Conservation (phyloP, 2,113 vertebrate genomes). For the Gracilinanus agilis region DNA sequence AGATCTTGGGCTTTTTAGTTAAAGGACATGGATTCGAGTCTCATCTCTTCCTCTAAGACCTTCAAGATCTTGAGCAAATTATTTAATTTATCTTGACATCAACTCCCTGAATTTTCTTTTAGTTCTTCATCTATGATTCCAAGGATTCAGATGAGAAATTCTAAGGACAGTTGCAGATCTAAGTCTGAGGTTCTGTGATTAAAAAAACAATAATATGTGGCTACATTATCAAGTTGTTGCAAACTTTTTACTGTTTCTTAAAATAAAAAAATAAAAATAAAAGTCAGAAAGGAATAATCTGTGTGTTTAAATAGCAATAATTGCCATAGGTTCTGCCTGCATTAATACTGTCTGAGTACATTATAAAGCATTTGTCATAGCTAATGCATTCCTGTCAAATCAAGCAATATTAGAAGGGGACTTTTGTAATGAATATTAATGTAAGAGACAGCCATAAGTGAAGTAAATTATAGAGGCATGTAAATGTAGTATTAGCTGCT, state of each 20-base stretch:
- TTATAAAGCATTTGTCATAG: slow-evolving; percentile 85
- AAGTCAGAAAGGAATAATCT: slow-evolving; percentile 69
- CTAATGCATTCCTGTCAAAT: slow-evolving; percentile 86
- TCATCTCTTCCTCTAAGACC: not conserved
- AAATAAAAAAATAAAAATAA: slow-evolving; percentile 35
- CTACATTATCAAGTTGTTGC: not conserved
- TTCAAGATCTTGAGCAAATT: not conserved
- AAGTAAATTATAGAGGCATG: slow-evolving; percentile 89
- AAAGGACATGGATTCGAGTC: not conserved
- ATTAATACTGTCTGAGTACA: slow-evolving; percentile 81
- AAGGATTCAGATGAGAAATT: not conserved
- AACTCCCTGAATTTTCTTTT: not conserved
- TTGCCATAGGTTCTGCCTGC: slow-evolving; percentile 80
- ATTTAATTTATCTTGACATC: not conserved
- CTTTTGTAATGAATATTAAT: slow-evolving; percentile 93
- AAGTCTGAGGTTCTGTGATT: not conserved
- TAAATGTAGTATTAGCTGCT: slow-evolving; percentile 87
- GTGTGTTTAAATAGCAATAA: slow-evolving; percentile 80
- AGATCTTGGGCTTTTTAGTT: not conserved
- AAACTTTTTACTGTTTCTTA: slow-evolving; percentile 64
- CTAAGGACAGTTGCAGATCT: not conserved
- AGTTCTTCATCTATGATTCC: not conserved
- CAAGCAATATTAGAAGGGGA: slow-evolving; percentile 80
- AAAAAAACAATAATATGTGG: not conserved
- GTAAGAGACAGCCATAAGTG: slow-evolving; percentile 84